These are phyloP conservation scores for Cassiopea xamachana DNA, from an alignment of 30 jellyfish, hydroid and myxozoan species.

Conservation along the genomic window DNA sequence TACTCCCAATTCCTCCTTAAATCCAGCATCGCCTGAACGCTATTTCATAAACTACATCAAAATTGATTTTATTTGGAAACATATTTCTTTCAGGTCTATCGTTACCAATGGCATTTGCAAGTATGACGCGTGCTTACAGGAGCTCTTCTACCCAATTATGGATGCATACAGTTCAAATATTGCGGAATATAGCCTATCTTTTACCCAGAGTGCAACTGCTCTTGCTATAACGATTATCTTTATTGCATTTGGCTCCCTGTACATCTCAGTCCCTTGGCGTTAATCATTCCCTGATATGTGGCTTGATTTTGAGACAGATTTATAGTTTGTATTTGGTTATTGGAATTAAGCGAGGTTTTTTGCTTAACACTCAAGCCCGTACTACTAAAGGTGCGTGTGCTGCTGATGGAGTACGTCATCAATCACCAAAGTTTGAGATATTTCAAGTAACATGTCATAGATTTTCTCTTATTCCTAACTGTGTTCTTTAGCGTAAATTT, in stretches of 20 bases:
- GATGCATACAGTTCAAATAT: slow-evolving; percentile 35
- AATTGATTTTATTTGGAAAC: not conserved
- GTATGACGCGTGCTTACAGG: slow-evolving; percentile 61
- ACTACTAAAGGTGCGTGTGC: too few relatives aligned
- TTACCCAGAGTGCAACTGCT: slow-evolving; percentile 66
- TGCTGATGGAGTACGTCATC: too few relatives aligned
- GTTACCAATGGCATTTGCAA: slow-evolving; percentile 58
- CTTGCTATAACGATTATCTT: slow-evolving; percentile 54
- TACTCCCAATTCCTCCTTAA: not conserved
- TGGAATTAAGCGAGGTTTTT: too few relatives aligned
- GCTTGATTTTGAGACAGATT: too few relatives aligned
- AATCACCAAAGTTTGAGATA: too few relatives aligned
- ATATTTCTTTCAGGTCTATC: slow-evolving; percentile 24
- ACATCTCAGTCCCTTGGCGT: slow-evolving; percentile 57
- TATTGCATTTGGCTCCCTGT: slow-evolving; percentile 63
- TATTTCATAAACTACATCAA: too few relatives aligned
- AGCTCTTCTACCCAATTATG: slow-evolving; percentile 65
- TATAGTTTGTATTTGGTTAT: too few relatives aligned
- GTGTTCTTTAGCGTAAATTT: too few relatives aligned
- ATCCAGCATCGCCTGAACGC: not conserved
- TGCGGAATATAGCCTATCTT: slow-evolving; percentile 4
- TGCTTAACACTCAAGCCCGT: too few relatives aligned
- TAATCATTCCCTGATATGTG: not conserved
- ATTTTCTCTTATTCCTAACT: too few relatives aligned
- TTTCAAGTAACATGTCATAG: too few relatives aligned